Conservation (phyloP, 1,140 invertebrate genomes). For the Aradophagus sp. region DNA sequence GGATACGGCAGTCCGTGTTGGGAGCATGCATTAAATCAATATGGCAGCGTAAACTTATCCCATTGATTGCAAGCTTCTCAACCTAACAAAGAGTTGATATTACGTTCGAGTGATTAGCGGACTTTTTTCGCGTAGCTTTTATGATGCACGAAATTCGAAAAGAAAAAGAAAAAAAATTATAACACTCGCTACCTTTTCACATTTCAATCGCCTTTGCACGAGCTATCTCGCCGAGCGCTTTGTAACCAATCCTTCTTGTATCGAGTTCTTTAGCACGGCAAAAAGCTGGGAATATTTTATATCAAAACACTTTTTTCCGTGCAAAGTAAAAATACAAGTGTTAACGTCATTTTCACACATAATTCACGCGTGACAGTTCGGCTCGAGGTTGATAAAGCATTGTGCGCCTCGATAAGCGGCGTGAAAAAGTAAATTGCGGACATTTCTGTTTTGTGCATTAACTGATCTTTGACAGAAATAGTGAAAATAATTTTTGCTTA, state of each 20-base stretch:
- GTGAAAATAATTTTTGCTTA: no score
- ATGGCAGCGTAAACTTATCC: slow-evolving; percentile 64
- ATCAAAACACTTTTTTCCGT: slow-evolving; percentile 42
- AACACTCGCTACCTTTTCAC: slow-evolving; percentile 36
- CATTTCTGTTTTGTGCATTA: no score
- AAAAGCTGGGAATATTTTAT: slow-evolving; percentile 42
- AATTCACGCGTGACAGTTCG: slow-evolving; percentile 9
- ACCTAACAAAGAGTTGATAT: slow-evolving; percentile 48
- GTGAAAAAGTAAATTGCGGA: no score
- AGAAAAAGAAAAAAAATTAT: slow-evolving; percentile 47
- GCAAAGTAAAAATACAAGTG: slow-evolving; percentile 36
- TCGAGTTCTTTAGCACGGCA: slow-evolving; percentile 32
- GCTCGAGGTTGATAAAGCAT: no score
- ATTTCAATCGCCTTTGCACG: slow-evolving; percentile 47
- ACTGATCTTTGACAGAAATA: no score
- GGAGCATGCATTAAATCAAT: slow-evolving; percentile 58
- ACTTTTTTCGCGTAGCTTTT: slow-evolving; percentile 31
- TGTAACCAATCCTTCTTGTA: slow-evolving; percentile 54
- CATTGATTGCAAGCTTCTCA: slow-evolving; percentile 64
- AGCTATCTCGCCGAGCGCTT: slow-evolving; percentile 35
- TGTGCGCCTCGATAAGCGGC: no score
- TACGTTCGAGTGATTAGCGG: slow-evolving; percentile 34
- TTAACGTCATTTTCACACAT: slow-evolving; percentile 23
- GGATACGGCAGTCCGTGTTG: slow-evolving; percentile 7
- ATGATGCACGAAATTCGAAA: slow-evolving; percentile 28